Evolutionary conservation across 2,888 invertebrate species (phyloP), one percentile per base, ranked within the genome.

Genomic region (Cataglyphis albicans): DNA sequence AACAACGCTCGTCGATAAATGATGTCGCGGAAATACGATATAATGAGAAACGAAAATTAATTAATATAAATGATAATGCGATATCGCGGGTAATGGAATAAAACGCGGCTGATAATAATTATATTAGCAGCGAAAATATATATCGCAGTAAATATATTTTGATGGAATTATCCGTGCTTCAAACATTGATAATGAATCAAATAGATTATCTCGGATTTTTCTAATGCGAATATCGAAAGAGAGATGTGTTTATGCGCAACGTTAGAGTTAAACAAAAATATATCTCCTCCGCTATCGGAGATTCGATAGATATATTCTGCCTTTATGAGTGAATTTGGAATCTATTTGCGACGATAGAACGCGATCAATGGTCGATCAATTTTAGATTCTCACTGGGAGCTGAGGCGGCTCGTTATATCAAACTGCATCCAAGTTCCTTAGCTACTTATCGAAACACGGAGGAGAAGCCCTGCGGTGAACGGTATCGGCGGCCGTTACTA

Each of bases 371-470:
- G 81, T 55, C 38, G 74, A 82, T 87, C 89, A 80, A 89, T 89
- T 87, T 65, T 52, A 75, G 52, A 61, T 59, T 63, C 81, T 75
- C 74, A 73, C 57, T 52, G 68, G 73, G 63, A 89, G 75, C 80
- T 80, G 85, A 1, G 89, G 84, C 80, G 83, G 83, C 86, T 87
- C 84, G 86, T 87, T 91, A 89, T 90, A 91, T 91, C 91, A 90
- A 91, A 90, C 90, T 88, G 84, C 87, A 86, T 68, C 86, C 67
- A 91, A 91, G 91, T 91, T 91, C 84, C 83, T 84, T 70, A 85
- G 85, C 88, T 88, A 88, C 90, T 89, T 91, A 90, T 87, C 85
- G 87, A 86, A 84, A 85, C 86, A 81, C 61, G 80, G 75, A 65
- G 81, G 84, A 35, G 61, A 52, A 80, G 65, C 41, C 52, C 29